Evolutionary conservation across 2,888 invertebrate genomes (phyloP).

Genomic region (Cyrtodaria siliqua): DNA sequence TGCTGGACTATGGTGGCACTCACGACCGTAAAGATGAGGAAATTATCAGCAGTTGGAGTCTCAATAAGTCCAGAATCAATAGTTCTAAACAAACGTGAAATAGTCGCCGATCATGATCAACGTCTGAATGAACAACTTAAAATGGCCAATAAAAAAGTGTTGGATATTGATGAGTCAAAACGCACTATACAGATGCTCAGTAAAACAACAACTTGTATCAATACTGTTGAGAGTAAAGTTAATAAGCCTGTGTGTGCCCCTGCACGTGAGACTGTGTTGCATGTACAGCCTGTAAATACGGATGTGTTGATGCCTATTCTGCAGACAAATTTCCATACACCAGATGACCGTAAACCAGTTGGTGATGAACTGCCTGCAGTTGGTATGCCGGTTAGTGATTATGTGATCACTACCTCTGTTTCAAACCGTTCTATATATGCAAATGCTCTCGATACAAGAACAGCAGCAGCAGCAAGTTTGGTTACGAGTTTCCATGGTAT

Average conservation of each 20-base stretch:
- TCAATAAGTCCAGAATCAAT: constrained; percentile 10
- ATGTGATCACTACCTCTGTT: background rate
- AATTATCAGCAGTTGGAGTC: constrained; percentile 5
- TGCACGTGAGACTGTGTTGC: no score
- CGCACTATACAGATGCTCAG: background rate
- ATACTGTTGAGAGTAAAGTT: background rate
- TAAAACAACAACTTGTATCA: constrained; percentile 1
- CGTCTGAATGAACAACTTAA: background rate
- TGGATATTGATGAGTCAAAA: background rate
- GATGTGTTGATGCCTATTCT: no score
- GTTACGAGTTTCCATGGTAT: constrained; percentile 2
- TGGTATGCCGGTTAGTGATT: no score
- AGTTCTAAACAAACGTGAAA: constrained; percentile 11
- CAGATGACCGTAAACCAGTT: no score
- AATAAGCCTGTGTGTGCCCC: no score
- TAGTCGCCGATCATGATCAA: constrained; percentile 9
- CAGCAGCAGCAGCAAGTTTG: background rate
- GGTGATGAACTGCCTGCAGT: no score
- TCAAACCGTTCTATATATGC: background rate
- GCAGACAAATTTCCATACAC: no score
- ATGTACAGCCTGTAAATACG: no score
- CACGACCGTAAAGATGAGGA: constrained; percentile 7
- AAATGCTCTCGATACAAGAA: background rate
- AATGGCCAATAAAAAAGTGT: background rate
- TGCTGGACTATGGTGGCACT: constrained; percentile 12